A percentile compares a stretch with the other conserved stretches of the same genome.
These are phyloP conservation scores for Sparidentex hasta DNA, from an alignment of 2,797 vertebrate genomes.

Conservation along the genomic window DNA sequence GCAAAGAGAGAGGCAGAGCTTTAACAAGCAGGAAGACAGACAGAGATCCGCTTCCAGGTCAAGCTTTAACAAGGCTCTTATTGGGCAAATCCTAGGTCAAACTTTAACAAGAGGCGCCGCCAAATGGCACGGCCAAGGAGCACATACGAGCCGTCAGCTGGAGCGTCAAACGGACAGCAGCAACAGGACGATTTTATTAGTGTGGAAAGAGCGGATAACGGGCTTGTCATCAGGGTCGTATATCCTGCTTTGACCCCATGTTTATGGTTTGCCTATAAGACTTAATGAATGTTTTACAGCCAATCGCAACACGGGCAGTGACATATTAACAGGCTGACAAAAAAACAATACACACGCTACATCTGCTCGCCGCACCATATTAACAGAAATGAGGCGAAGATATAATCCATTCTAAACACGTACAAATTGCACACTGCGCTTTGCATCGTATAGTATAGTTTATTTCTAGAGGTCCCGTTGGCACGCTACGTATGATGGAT, in stretches of 20 bases:
- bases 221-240: conserved; percentile 65
- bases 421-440: conserved; percentile 1
- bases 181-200: conserved; percentile 47
- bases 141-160: conserved; percentile 19
- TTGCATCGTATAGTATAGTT: not conserved
- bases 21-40: conserved; percentile 61
- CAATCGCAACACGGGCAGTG: conserved; percentile 32
- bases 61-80: conserved; percentile 70
- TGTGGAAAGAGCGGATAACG: conserved; percentile 48
- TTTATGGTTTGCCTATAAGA: conserved; percentile 67
- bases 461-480: conserved; percentile 20
- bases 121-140: conserved; percentile 46
- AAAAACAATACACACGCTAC: conserved; percentile 23
- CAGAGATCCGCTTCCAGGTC: conserved; percentile 65
- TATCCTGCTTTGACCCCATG: conserved; percentile 64
- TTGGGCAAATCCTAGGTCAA: conserved; percentile 68
- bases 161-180: conserved; percentile 37
- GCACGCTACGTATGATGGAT: not conserved
- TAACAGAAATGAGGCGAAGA: conserved; percentile 21
- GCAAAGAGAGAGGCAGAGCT: conserved; percentile 8
- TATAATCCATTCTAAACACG: conserved; percentile 15
- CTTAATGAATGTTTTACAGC: conserved; percentile 77
- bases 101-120: conserved; percentile 68
- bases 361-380: conserved; percentile 26
- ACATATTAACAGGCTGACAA: conserved; percentile 48